Conservation (phyloP, 2,888 invertebrate genomes). For the Monopis laevigella region DNA sequence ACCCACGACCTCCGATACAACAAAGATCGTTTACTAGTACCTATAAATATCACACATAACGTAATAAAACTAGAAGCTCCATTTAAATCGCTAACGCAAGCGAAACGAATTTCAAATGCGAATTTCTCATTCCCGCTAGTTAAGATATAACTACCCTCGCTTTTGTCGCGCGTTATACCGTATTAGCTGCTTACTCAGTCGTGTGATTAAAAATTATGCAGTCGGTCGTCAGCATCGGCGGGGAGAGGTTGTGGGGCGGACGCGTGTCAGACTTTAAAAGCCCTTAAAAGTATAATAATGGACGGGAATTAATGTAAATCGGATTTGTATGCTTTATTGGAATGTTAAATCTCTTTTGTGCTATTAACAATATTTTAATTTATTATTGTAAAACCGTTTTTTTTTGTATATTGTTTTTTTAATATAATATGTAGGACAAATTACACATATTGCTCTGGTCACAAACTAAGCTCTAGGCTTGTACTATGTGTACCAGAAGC, state of each 20-base stretch:
- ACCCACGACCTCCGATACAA: no score
- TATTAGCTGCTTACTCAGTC: constrained; percentile 63
- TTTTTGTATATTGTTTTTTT: no score
- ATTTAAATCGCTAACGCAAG: background rate
- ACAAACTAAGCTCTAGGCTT: no score
- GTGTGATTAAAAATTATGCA: constrained; percentile 66
- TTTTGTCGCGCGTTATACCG: constrained; percentile 51
- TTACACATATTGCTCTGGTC: no score
- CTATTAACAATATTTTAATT: no score
- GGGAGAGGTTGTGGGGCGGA: constrained; percentile 3
- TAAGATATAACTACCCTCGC: constrained; percentile 27
- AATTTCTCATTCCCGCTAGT: constrained; percentile 21
- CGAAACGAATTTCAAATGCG: constrained; percentile 16
- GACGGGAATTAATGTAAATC: constrained; percentile 14
- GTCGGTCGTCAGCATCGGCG: constrained; percentile 13
- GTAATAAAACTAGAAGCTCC: background rate
- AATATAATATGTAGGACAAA: no score
- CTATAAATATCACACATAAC: no score
- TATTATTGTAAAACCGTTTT: no score
- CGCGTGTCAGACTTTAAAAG: constrained; percentile 30
- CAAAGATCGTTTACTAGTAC: no score
- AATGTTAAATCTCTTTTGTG: no score
- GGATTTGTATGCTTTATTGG: constrained; percentile 3
- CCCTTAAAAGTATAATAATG: constrained; percentile 46
- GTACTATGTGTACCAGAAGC: no score